These are phyloP conservation scores for Perodicticus potto DNA, from an alignment of 2,797 vertebrate genomes.

Conservation along the genomic window DNA sequence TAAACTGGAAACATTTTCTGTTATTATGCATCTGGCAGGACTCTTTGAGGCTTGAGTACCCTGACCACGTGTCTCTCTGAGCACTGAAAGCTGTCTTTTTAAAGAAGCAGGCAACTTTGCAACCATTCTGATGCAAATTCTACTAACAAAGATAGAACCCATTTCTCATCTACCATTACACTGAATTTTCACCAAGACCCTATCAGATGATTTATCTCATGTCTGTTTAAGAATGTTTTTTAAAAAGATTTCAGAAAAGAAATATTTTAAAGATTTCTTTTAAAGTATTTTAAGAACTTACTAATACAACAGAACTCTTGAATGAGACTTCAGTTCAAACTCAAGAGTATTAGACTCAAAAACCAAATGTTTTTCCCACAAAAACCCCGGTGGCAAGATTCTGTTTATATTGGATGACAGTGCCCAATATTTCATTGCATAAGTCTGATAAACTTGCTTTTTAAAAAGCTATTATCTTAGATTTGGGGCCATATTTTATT, in stretches of 20 bases:
- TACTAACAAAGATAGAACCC: not conserved
- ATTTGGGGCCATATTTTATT: not conserved
- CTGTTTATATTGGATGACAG: not conserved
- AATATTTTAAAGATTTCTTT: too few relatives aligned
- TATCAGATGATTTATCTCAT: not conserved
- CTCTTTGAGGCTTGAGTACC: not conserved
- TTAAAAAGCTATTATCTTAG: not conserved
- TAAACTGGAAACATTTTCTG: constrained; percentile 75
- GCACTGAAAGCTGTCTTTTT: not conserved
- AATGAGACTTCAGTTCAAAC: constrained; percentile 3
- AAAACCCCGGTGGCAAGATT: not conserved
- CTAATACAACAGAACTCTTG: not conserved
- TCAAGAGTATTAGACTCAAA: not conserved
- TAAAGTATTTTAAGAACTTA: constrained; percentile 36
- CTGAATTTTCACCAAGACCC: not conserved
- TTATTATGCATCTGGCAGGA: not conserved
- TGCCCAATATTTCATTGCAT: accelerated
- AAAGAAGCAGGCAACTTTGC: not conserved
- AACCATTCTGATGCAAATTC: not conserved
- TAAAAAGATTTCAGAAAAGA: not conserved
- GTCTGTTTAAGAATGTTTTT: constrained; percentile 23
- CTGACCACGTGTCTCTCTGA: not conserved
- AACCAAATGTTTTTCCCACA: not conserved
- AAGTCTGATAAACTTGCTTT: not conserved
- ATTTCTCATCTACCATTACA: not conserved